Evolutionary conservation across 2,797 vertebrate genomes (phyloP).

Genomic region (Zalophus californianus): DNA sequence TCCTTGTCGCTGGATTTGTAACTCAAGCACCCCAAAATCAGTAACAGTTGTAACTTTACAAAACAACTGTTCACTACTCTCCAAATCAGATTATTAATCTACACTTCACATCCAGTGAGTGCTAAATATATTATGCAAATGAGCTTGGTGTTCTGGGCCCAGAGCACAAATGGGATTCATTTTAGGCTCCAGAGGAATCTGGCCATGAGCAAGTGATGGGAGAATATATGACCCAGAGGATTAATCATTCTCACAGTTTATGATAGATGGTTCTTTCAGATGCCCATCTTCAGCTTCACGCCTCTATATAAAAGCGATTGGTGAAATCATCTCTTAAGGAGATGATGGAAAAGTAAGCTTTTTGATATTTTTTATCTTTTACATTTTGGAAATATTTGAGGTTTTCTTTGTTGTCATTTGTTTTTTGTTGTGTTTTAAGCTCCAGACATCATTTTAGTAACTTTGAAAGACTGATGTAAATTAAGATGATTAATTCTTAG

Average conservation of each 20-base stretch:
- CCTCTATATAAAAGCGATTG: neutral
- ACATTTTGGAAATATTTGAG: constrained; percentile 28
- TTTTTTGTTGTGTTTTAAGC: neutral
- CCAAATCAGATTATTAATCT: constrained; percentile 69
- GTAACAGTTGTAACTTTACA: constrained; percentile 40
- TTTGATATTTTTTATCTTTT: neutral
- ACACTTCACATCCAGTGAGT: constrained; percentile 56
- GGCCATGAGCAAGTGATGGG: constrained; percentile 2
- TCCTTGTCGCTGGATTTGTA: constrained; percentile 39
- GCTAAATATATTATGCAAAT: constrained; percentile 72
- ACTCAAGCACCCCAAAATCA: constrained; percentile 55
- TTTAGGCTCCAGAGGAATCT: constrained; percentile 57
- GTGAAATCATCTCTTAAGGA: neutral
- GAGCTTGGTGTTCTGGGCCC: neutral
- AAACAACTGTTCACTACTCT: constrained; percentile 59
- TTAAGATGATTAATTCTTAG: neutral
- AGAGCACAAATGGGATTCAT: constrained; percentile 62
- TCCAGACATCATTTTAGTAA: neutral
- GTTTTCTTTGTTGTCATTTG: neutral
- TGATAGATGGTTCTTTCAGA: constrained; percentile 21
- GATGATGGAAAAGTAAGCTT: constrained; percentile 43
- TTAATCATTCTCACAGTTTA: constrained; percentile 25
- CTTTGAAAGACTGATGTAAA: constrained; percentile 13
- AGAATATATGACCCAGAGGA: neutral
- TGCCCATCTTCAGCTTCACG: neutral